Base-by-base conservation (phyloP, 1,140 invertebrate species). In the Philotrypesis tridentata region DNA sequence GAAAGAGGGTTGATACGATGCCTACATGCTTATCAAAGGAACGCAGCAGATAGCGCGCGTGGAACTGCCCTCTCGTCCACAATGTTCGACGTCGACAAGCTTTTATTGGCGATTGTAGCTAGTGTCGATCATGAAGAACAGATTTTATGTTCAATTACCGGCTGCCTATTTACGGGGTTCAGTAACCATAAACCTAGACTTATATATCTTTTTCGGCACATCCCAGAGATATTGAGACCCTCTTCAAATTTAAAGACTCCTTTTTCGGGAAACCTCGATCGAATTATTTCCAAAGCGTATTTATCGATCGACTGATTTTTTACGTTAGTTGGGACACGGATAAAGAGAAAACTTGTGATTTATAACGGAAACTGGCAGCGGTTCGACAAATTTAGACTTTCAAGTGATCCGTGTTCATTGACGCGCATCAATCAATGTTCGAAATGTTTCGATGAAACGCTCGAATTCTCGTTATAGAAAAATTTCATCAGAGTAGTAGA, bases 141-240 rank as follows among this genome's bases (percentile, higher is more conserved):
- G 82, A 87, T 79, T 87, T 87, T 87, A 87, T 75, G 82, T 85
- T 79, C 85, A 86, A 85, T 86, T 80, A 86, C 61, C 37, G 63
- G 48, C 76, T 76, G 65, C 61, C 25, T 31, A 23, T 23, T 6
- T 27, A 6, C 17, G 25, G 1, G 68, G 14, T 48, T 70, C 27
- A 48, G 7, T 72, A 48, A 72, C n/a, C 70, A 43, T 72, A 72
- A 72, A 72, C 43, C 37, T 14, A 7, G 25, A n/a, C 14, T 27
- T 72, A 48, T 72, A 43, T 11, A 43, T 23, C 48, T 72, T 67
- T 27, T 29, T 8, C 5, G 27, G 29, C 23, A 11, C 40, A n/a
- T 61, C 60, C 17, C 60, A 5, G 9, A 2, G 21, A 2, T 1
- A 2, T 21, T 0, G 2, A n/a, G 17, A 61, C 9, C 21, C 21